A percentile compares a stretch with the other conserved stretches of the same genome.
Evolutionary conservation across 2,888 invertebrate genomes (phyloP).

Genomic region (Scaptomyza cyrtandrae): DNA sequence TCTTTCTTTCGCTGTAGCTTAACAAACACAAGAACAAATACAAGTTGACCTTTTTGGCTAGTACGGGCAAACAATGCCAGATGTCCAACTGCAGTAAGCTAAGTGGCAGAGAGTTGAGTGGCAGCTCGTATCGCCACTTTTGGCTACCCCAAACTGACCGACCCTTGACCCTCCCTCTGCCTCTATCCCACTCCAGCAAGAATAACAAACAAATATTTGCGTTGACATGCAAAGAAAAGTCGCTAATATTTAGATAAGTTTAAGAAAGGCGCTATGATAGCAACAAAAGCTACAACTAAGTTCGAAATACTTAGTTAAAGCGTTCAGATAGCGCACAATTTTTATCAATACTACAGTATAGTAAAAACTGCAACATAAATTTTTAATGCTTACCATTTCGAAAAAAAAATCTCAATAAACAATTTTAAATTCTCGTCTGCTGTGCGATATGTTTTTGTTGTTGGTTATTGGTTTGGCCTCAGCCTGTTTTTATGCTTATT

Average conservation of each 20-base stretch:
- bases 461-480: conserved; percentile 38
- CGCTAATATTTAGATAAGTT: conserved; percentile 50
- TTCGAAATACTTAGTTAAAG: conserved; percentile 6
- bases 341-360: background rate
- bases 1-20: too few relatives aligned
- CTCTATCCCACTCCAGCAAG: background rate
- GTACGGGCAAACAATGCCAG: conserved; percentile 34
- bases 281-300: conserved; percentile 25
- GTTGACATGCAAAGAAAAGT: conserved; percentile 3
- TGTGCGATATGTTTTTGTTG: conserved; percentile 47
- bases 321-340: conserved; percentile 40
- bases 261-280: conserved; percentile 52
- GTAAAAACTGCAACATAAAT: background rate
- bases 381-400: conserved; percentile 40
- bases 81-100: conserved; percentile 22
- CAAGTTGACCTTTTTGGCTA: conserved; percentile 46
- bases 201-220: conserved; percentile 10
- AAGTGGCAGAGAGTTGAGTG: conserved; percentile 1
- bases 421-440: background rate
- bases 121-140: conserved; percentile 3
- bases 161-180: conserved; percentile 26
- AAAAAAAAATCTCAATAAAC: conserved; percentile 1
- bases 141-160: conserved; percentile 10
- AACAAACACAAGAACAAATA: background rate
- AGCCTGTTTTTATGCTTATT: conserved; percentile 53